Conservation (phyloP, 2,113 vertebrate genomes). For the Poeciliopsis occidentalis region DNA sequence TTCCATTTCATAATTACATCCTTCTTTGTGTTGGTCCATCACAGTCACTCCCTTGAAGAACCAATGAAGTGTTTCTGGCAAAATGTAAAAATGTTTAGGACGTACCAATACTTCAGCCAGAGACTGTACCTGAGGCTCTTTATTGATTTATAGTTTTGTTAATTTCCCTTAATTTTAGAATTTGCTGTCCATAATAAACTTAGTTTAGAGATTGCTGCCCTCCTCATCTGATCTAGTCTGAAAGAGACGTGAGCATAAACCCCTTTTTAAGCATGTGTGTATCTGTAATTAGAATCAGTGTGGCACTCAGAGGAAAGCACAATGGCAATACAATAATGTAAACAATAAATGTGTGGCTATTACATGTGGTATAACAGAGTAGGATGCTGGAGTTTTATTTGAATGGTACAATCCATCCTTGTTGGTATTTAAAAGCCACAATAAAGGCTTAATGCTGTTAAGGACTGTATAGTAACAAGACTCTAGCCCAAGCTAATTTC, state of each 20-base stretch:
- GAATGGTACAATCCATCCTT: constrained; percentile 74
- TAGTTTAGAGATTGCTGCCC: background rate
- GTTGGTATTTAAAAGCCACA: constrained; percentile 78
- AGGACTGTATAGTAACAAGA: constrained; percentile 75
- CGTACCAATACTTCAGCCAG: background rate
- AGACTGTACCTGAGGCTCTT: background rate
- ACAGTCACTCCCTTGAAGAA: background rate
- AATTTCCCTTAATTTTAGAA: background rate
- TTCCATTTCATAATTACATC: background rate
- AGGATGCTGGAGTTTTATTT: constrained; percentile 64
- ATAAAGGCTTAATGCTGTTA: constrained; percentile 79
- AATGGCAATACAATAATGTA: constrained; percentile 62
- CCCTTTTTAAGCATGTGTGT: constrained; percentile 18
- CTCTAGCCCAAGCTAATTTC: constrained; percentile 72
- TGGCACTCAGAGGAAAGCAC: constrained; percentile 45
- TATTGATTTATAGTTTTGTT: background rate
- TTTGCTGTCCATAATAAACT: background rate
- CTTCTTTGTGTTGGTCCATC: background rate
- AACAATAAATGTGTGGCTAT: constrained; percentile 68
- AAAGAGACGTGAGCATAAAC: constrained; percentile 6
- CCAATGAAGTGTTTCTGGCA: background rate
- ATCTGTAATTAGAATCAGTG: constrained; percentile 46
- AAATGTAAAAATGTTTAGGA: too few species aligned
- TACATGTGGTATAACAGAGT: constrained; percentile 56
- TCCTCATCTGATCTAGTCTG: constrained; percentile 5